Percentiles rank a stretch among this genome's conserved stretches.
These are phyloP conservation scores for Lineus longissimus DNA, from an alignment of 1,140 invertebrate genomes.

Conservation along the genomic window DNA sequence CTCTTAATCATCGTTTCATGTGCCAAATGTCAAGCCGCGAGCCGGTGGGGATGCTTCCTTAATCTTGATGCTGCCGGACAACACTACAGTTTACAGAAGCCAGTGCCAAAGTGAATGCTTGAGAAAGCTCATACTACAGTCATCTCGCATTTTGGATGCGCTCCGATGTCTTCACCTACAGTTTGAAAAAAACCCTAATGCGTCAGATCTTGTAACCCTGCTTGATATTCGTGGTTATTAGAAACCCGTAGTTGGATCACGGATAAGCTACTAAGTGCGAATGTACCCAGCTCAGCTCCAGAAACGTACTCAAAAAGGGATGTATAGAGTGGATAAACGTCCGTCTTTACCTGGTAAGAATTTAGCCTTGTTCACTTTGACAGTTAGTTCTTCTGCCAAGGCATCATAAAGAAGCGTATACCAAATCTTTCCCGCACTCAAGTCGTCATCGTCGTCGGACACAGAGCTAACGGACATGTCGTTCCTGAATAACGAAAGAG, in stretches of 20 bases:
- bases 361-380: constrained; percentile 37
- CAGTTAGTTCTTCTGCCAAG: constrained; percentile 33
- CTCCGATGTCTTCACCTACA: not conserved
- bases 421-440: constrained; percentile 33
- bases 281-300: not conserved
- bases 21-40: too few species aligned
- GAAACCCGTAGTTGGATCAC: not conserved
- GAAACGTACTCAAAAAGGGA: not conserved
- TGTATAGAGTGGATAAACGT: not conserved
- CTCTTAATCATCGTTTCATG: too few species aligned
- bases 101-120: too few species aligned
- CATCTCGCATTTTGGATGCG: not conserved
- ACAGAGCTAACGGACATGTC: constrained; percentile 11
- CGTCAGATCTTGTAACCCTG: not conserved
- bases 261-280: not conserved
- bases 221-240: not conserved
- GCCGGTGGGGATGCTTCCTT: too few species aligned
- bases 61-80: too few species aligned
- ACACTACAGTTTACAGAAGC: too few species aligned
- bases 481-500: constrained; percentile 15
- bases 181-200: not conserved
- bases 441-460: not conserved
- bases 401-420: constrained; percentile 37
- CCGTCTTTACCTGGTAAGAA: constrained; percentile 30
- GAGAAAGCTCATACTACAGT: not conserved